Evolutionary conservation across 2,888 invertebrate species (phyloP), one percentile per base, ranked within the genome.

Genomic region (Heliconius charithonia): DNA sequence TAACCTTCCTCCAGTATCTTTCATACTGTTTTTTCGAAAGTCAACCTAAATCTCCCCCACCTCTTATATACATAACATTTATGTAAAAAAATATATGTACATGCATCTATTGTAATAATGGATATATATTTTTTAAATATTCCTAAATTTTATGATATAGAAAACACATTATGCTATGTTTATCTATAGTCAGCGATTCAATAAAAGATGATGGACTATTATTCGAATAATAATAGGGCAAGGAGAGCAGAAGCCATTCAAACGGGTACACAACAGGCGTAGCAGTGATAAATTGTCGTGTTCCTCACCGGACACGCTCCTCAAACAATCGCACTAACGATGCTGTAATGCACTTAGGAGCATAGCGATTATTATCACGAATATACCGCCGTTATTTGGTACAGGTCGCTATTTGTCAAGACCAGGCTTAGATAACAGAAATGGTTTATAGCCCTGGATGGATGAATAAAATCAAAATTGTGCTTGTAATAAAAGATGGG

Each of bases 221-320:
- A 79, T 79, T 70, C 79, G 51, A 45, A 82, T 86, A 86, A 89
- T 88, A 83, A 90, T 88, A 82, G 88, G 82, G 83, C 86, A 87
- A 86, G 82, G 87, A 85, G 85, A 85, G 82, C 80, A 69, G 82
- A 85, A 83, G 82, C 87, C 86, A 88, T 90, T 89, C 88, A 89
- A 82, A 76, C 76, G 79, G 73, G 77, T 65, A 84, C 85, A 85
- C 85, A 85, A 80, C 81, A 75, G 79, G 77, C 87, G 85, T 84
- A 85, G 85, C 82, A 84, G 88, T 91, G 91, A 91, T 89, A 90
- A 90, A 91, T 90, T 87, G 87, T 85, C 78, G 75, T 83, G 80
- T 82, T 87, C 84, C 86, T 85, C 85, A 80, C 84, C 85, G 87
- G 87, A 87, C 87, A 87, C 83, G 86, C 85, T 84, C 83, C 84